Base-by-base conservation (phyloP, 2,888 invertebrate species). In the Caenorhabditis sinica region DNA sequence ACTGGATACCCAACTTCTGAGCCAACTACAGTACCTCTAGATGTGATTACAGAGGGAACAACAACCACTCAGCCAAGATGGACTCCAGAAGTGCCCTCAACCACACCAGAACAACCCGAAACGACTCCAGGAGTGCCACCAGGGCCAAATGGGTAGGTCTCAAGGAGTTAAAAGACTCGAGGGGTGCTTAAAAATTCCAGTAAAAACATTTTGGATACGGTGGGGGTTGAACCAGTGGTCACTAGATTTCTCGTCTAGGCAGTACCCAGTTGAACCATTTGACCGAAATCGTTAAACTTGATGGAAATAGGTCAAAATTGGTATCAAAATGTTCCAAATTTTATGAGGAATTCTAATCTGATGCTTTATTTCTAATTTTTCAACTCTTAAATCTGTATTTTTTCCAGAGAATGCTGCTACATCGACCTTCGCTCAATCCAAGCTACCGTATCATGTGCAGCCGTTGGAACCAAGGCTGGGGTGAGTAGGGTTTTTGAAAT, bases 371-470 rank as follows among this genome's bases (percentile, higher is more conserved):
- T 40, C 2, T 40, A 13, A 15, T 20, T 51, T 51, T 51, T 20
- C 20, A 36, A 28, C 33, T 30, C 13, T 9, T 6, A 33, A 61
- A 25, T n/a, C 28, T 25, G 20, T 36, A 15, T n/a, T 45, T 15
- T 2, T 68, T 77, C 11, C 69, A 79, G 71, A 15, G 40, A 60
- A n/a, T 80, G 80, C 81, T 81, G 81, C 61, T 68, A 45, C 81
- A 73, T 81, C 25, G 69, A 81, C 4, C 25, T 81, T 17, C 73
- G 61, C 28, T n/a, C 23, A 8, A 53, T 81, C 30, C 65, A 73
- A 25, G 81, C 73, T 25, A 81, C 69, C 23, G 69, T 81, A 17
- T 69, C 74, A 17, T 81, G 81, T 53, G 81, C 66, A 23, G 28
- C 30, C 13, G 17, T 11, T 5, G 74, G 56, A 23, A 23, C 40